Evolutionary conservation across 2,113 vertebrate species (phyloP), one percentile per base, ranked within the genome.

Genomic region (Pelmatolapia mariae): DNA sequence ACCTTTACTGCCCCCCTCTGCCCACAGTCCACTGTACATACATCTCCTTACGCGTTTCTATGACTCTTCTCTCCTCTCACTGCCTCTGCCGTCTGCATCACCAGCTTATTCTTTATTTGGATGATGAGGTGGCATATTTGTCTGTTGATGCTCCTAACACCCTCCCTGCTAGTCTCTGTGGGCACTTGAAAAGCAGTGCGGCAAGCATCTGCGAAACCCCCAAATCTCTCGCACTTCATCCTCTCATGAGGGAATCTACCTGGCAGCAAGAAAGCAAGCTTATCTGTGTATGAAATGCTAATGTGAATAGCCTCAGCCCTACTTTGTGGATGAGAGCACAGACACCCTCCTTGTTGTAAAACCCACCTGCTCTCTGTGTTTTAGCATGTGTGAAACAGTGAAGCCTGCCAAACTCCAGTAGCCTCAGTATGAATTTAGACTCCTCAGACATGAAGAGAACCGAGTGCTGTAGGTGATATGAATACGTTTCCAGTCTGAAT

Each of bases 261-360:
- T 93, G 93, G 90, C 91, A 93, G 90, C 83, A 26, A 85, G 89
- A 85, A 88, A 80, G 87, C 80, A 31, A 79, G 79, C 81, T 91
- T 93, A 82, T 95, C 90, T 89, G 88, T 89, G 92, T 94, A 84
- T 93, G 91, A 94, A 93, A 96, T 94, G 92, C 90, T 93, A 92
- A 96, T 91, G 92, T 10, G 82, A 85, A 86, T 92, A 87, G 92
- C 88, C 86, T 26, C 54, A 15, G 86, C 83, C 47, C 82, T 26
- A 24, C 92, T 90, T 82, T 83, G 90, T 87, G 82, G 86, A 83
- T 76, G 87, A 87, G 91, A 91, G 91, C 86, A n/a, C 84, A 84
- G 43, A 82, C 53, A 73, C 87, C 83, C 68, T 87, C 83, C 79
- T 82, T 10, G 73, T 87, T 89, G 86, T 88, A 84, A 92, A 90